phyloP scores from a whole-genome alignment of 2,888 invertebrate genomes.

The Hemistola chrysoprasaria region DNA sequence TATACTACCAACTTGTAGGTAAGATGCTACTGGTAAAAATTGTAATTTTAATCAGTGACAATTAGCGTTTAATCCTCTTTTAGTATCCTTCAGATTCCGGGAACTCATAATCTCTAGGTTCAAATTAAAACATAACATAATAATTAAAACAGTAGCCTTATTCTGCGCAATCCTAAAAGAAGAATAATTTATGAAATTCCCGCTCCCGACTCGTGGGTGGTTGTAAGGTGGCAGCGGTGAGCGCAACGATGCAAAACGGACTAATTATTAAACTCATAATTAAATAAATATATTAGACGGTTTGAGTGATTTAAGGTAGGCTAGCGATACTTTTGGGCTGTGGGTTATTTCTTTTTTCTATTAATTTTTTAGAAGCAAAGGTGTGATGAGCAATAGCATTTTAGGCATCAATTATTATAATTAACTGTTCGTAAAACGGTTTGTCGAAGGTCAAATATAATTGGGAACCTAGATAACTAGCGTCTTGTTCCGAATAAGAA shows the following conservation, averaged over 20 bases:
- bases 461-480: no score
- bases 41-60: no score
- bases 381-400: slow-evolving; percentile 23
- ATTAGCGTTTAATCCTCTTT: no score
- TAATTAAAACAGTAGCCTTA: no score
- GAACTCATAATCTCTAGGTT: background rate
- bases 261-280: slow-evolving; percentile 72
- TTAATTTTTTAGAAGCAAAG: slow-evolving; percentile 12
- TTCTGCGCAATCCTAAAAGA: slow-evolving; percentile 16
- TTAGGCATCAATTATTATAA: slow-evolving; percentile 20
- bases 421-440: slow-evolving; percentile 11
- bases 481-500: no score
- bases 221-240: slow-evolving; percentile 19
- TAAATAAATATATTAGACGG: slow-evolving; percentile 58
- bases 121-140: background rate
- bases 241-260: slow-evolving; percentile 44
- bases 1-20: no score
- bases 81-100: no score
- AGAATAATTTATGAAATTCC: slow-evolving; percentile 25
- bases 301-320: slow-evolving; percentile 25
- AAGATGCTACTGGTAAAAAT: no score
- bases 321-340: slow-evolving; percentile 18
- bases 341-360: slow-evolving; percentile 24
- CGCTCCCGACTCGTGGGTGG: slow-evolving; percentile 26
- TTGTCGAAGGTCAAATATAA: background rate